A percentile compares a stretch with the other conserved stretches of the same genome.
Conservation (phyloP, 30 jellyfish, hydroid and myxozoan species). For the Cassiopea xamachana region DNA sequence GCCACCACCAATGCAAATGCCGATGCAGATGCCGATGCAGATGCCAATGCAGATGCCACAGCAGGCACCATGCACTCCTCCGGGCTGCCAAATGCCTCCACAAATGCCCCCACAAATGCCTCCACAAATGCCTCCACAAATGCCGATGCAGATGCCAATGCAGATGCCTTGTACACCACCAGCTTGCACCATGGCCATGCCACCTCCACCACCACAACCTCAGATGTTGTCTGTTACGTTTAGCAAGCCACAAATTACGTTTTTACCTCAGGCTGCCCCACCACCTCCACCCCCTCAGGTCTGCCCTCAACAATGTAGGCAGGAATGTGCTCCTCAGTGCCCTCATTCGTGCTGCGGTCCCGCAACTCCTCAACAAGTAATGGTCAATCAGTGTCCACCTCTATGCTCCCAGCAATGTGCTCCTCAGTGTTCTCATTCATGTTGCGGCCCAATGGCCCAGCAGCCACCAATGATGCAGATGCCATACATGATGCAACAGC, state of each 20-base stretch:
- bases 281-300: constrained; percentile 70
- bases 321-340: constrained; percentile 77
- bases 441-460: constrained; percentile 76
- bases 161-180: constrained; percentile 75
- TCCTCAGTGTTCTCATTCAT: constrained; percentile 76
- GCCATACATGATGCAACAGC: constrained; percentile 64
- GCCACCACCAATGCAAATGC: constrained; percentile 57
- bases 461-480: constrained; percentile 57
- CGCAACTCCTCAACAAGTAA: constrained; percentile 70
- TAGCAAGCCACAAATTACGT: constrained; percentile 50
- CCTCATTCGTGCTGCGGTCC: constrained; percentile 77
- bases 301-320: constrained; percentile 70
- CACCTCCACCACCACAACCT: constrained; percentile 76
- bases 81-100: constrained; percentile 55
- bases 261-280: constrained; percentile 66
- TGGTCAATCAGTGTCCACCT: constrained; percentile 74
- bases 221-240: constrained; percentile 65
- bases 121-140: constrained; percentile 48
- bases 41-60: constrained; percentile 55
- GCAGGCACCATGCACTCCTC: constrained; percentile 65
- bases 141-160: constrained; percentile 69
- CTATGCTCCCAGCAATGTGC: constrained; percentile 83
- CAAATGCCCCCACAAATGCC: constrained; percentile 51
- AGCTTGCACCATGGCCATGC: constrained; percentile 51
- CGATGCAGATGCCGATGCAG: constrained; percentile 49